phyloP scores from a whole-genome alignment of 2,797 vertebrate species.

The Sebastes glaucus region DNA sequence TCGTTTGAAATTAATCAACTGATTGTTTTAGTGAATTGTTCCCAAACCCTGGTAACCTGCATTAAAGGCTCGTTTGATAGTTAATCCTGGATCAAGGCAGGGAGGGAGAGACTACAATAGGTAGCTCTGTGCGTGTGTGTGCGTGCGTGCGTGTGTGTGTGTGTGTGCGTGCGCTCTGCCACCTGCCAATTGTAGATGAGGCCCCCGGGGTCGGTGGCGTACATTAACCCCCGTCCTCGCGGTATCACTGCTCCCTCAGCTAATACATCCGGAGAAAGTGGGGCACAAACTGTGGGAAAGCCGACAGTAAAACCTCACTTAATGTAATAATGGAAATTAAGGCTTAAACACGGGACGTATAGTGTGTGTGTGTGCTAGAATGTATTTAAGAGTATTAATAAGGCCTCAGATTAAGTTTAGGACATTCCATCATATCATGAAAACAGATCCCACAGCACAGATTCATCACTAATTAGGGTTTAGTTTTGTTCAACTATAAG shows the following conservation, averaged over 20 bases:
- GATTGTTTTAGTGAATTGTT: conserved; percentile 84
- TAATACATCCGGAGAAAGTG: conserved; percentile 56
- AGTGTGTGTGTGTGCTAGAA: conserved; percentile 46
- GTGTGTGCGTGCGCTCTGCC: conserved; percentile 15
- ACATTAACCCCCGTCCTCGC: conserved; percentile 28
- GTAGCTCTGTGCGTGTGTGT: conserved; percentile 42
- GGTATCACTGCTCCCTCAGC: conserved; percentile 29
- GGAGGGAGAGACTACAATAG: conserved; percentile 69
- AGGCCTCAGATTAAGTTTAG: conserved; percentile 21
- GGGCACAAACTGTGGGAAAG: conserved; percentile 49
- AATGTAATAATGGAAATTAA: conserved; percentile 61
- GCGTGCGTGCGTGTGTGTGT: not conserved
- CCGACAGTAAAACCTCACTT: conserved; percentile 37
- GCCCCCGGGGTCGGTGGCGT: not conserved
- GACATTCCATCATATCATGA: conserved; percentile 55
- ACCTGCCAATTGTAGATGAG: conserved; percentile 72
- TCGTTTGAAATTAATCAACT: conserved; percentile 87
- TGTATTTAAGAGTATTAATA: conserved; percentile 59
- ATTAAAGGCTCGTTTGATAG: conserved; percentile 77
- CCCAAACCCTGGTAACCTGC: conserved; percentile 80
- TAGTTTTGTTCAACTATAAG: not conserved
- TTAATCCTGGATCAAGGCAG: conserved; percentile 85
- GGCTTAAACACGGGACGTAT: conserved; percentile 39
- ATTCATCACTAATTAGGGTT: not conserved
- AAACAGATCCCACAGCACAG: not conserved